A percentile compares a stretch with the other conserved stretches of the same genome.
These are phyloP conservation scores for Nomada fucata DNA, from an alignment of 2,888 invertebrate genomes.

Conservation along the genomic window DNA sequence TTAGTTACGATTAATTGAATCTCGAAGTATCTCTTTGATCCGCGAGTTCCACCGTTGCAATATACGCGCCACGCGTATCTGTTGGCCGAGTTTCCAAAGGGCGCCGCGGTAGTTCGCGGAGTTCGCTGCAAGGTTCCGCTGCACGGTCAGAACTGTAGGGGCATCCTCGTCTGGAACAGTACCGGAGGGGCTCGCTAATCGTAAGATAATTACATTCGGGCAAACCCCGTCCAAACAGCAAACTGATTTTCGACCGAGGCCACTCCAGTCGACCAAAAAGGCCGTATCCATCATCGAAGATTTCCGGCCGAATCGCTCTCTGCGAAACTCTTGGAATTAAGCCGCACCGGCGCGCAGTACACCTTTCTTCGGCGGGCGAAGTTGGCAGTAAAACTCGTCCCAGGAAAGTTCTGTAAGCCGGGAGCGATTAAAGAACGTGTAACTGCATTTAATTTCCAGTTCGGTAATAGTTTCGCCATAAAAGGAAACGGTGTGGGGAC, in stretches of 20 bases:
- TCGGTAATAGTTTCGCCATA: neutral
- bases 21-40: neutral
- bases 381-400: conserved; percentile 8
- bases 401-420: conserved; percentile 1
- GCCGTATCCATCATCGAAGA: conserved; percentile 27
- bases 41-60: neutral
- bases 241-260: conserved; percentile 56
- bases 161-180: conserved; percentile 32
- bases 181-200: conserved; percentile 60
- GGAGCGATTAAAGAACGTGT: conserved; percentile 19
- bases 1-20: neutral
- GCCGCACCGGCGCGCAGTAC: neutral
- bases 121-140: conserved; percentile 55
- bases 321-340: conserved; percentile 35
- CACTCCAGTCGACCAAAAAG: conserved; percentile 53
- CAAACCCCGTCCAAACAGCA: conserved; percentile 59
- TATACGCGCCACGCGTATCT: neutral
- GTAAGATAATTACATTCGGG: conserved; percentile 65
- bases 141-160: conserved; percentile 57
- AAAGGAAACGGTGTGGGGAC: neutral
- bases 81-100: conserved; percentile 14
- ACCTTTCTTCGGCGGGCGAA: neutral
- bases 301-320: conserved; percentile 8
- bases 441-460: conserved; percentile 8
- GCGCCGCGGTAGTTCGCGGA: conserved; percentile 16